phyloP scores from a whole-genome alignment of 2,888 invertebrate species.

The Mythimna ferrago region DNA sequence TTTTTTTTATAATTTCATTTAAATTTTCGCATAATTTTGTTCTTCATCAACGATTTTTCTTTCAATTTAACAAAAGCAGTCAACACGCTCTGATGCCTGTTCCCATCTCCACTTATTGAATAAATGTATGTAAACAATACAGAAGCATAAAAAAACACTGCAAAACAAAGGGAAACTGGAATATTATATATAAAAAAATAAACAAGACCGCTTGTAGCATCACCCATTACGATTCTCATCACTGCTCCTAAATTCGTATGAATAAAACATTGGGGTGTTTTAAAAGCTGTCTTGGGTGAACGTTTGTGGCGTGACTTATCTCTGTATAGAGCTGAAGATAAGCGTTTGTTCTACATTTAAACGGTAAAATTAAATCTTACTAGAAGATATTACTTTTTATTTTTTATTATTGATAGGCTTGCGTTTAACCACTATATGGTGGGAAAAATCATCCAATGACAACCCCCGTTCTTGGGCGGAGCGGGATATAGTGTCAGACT shows the following conservation, averaged over 20 bases:
- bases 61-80: slow-evolving; percentile 3
- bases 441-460: too few species aligned
- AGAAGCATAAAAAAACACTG: slow-evolving; percentile 2
- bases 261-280: slow-evolving; percentile 54
- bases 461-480: too few species aligned
- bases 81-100: slow-evolving; percentile 14
- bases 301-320: slow-evolving; percentile 17
- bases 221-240: slow-evolving; percentile 43
- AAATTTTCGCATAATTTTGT: not conserved
- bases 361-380: not conserved
- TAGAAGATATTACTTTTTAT: too few species aligned
- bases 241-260: slow-evolving; percentile 43
- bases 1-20: not conserved
- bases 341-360: slow-evolving; percentile 17
- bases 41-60: not conserved
- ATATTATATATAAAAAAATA: slow-evolving; percentile 35
- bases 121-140: slow-evolving; percentile 7
- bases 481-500: too few species aligned
- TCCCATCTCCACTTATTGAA: slow-evolving; percentile 1
- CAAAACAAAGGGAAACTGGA: slow-evolving; percentile 11
- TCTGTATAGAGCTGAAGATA: slow-evolving; percentile 2
- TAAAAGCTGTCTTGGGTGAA: slow-evolving; percentile 38
- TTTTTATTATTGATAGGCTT: too few species aligned
- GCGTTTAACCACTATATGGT: too few species aligned
- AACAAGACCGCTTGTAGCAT: slow-evolving; percentile 26